Conservation (phyloP, 2,113 vertebrate species). For the Aythya baeri region DNA sequence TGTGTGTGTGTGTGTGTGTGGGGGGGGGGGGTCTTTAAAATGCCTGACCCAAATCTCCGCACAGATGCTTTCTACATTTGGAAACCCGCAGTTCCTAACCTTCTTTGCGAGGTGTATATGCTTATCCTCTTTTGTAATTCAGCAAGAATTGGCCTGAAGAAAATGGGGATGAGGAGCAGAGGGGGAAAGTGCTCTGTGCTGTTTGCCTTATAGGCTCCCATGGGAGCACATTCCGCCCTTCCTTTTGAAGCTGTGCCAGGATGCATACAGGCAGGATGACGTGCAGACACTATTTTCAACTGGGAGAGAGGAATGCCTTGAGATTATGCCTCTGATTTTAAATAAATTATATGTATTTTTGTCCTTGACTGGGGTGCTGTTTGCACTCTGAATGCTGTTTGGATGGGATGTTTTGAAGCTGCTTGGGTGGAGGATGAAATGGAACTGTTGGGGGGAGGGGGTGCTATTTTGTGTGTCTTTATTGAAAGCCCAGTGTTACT, state of each 20-base stretch:
- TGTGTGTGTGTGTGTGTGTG: too few species aligned
- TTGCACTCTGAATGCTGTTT: not conserved
- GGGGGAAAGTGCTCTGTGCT: not conserved
- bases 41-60: not conserved
- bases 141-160: not conserved
- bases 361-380: not conserved
- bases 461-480: not conserved
- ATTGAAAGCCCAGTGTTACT: not conserved
- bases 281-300: not conserved
- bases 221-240: not conserved
- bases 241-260: not conserved
- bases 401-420: not conserved
- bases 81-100: not conserved
- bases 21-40: not conserved
- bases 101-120: not conserved
- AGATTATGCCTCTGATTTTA: not conserved
- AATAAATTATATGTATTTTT: not conserved
- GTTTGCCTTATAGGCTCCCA: accelerated
- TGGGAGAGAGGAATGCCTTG: not conserved
- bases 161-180: too few species aligned
- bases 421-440: not conserved
- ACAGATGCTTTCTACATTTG: not conserved
- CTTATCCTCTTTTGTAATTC: not conserved
- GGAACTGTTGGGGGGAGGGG: not conserved
- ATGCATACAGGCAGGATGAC: not conserved